Evolutionary conservation across 2,113 vertebrate species (phyloP).

Genomic region (Procavia capensis): DNA sequence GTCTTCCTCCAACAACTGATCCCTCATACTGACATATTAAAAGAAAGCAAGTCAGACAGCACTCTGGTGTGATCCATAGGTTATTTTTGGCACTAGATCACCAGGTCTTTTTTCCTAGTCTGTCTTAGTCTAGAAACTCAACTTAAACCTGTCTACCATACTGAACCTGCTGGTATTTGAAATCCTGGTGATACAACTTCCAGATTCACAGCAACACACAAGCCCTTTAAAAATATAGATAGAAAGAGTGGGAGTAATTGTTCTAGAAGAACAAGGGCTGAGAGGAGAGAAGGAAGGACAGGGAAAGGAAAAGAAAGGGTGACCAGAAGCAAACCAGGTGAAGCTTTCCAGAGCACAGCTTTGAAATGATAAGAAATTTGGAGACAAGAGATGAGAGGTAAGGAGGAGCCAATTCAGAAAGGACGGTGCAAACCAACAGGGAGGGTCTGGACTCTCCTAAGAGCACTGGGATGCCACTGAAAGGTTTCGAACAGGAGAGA

Average conservation of each 20-base stretch:
- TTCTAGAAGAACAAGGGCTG: background rate
- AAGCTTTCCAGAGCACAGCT: background rate
- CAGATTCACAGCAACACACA: background rate
- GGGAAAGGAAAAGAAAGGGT: background rate
- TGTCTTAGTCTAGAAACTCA: background rate
- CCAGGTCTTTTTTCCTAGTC: background rate
- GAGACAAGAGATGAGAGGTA: background rate
- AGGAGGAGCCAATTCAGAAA: background rate
- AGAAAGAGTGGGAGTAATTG: background rate
- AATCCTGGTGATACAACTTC: background rate
- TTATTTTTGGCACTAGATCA: background rate
- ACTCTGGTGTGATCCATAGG: background rate
- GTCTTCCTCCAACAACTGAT: background rate
- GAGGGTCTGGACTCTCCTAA: background rate
- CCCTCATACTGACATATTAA: background rate
- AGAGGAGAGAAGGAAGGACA: background rate
- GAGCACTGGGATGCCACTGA: background rate
- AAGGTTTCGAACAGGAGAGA: conserved; percentile 21
- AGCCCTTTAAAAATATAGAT: too few relatives aligned
- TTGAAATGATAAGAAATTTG: background rate
- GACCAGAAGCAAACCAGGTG: background rate
- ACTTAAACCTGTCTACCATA: background rate
- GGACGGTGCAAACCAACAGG: background rate
- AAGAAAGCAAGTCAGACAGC: background rate
- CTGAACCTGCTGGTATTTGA: background rate